Evolutionary conservation across 2,888 invertebrate genomes (phyloP).

Genomic region (Prosopocoilus inquinatus): DNA sequence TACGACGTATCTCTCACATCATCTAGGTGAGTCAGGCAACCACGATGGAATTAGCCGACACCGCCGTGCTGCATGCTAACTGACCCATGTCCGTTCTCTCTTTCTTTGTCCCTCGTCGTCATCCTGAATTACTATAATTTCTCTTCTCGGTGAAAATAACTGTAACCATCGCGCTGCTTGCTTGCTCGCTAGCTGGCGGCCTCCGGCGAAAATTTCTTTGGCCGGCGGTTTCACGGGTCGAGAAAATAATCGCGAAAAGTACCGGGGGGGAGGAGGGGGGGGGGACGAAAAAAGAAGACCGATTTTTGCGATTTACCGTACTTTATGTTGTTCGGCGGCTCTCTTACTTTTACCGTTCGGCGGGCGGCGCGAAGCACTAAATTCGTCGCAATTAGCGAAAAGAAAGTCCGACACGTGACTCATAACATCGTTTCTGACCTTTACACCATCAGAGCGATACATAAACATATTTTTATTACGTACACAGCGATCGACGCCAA

Average conservation of each 20-base stretch:
- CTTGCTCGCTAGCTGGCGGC: too few relatives aligned
- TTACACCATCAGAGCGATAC: too few relatives aligned
- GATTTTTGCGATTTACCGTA: constrained; percentile 10
- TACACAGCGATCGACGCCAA: too few relatives aligned
- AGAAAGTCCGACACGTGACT: not conserved
- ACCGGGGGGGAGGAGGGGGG: not conserved
- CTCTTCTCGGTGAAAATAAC: constrained; percentile 22
- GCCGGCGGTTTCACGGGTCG: constrained; percentile 10
- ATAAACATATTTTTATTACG: too few relatives aligned
- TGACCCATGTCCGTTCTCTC: constrained; percentile 18
- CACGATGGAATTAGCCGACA: not conserved
- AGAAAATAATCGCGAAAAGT: constrained; percentile 15
- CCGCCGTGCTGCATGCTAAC: constrained; percentile 17
- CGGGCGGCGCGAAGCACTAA: not conserved
- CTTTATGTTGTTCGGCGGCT: not conserved
- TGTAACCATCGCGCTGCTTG: constrained; percentile 17
- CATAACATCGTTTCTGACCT: not conserved
- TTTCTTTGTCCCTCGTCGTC: constrained; percentile 10
- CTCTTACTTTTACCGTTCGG: constrained; percentile 9
- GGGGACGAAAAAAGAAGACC: constrained; percentile 1
- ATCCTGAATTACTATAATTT: constrained; percentile 21
- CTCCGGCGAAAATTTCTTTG: constrained; percentile 18
- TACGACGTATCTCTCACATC: constrained; percentile 5
- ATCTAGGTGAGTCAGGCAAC: constrained; percentile 9
- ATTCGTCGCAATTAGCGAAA: constrained; percentile 11